phyloP scores from a whole-genome alignment of 64 coral and sea anemone species.

The Montipora cactus region DNA sequence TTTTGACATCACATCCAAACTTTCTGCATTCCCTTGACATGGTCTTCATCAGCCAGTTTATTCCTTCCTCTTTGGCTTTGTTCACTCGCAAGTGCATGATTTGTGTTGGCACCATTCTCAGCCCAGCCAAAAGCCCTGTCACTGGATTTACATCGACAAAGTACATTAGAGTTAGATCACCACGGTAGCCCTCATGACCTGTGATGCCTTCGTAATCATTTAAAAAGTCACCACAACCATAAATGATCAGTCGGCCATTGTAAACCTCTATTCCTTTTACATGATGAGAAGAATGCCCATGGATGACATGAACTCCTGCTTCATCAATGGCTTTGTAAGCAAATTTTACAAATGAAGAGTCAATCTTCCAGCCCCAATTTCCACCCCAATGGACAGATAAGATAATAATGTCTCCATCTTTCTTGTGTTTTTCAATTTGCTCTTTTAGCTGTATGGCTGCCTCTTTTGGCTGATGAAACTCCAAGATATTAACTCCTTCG shows the following conservation, averaged over 20 bases:
- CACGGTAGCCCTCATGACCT: constrained; percentile 68
- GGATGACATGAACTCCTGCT: constrained; percentile 83
- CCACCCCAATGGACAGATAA: constrained; percentile 92
- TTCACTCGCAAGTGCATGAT: constrained; percentile 82
- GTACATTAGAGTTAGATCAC: constrained; percentile 90
- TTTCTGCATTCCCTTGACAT: constrained; percentile 85
- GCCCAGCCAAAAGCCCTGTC: constrained; percentile 59
- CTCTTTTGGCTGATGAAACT: constrained; percentile 59
- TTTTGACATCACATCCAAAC: constrained; percentile 63
- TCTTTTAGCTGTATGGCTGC: constrained; percentile 34
- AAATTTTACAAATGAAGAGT: constrained; percentile 74
- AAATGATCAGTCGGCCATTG: constrained; percentile 83
- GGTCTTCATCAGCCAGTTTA: constrained; percentile 80
- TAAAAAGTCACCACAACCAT: constrained; percentile 93
- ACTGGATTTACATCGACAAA: constrained; percentile 77
- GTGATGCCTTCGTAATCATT: constrained; percentile 93
- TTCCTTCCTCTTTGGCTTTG: constrained; percentile 75
- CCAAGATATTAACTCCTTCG: constrained; percentile 80
- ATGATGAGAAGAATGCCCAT: constrained; percentile 94
- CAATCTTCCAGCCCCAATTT: constrained; percentile 91
- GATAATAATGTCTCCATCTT: constrained; percentile 72
- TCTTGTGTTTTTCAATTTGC: constrained; percentile 58
- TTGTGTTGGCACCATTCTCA: constrained; percentile 87
- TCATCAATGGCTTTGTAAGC: constrained; percentile 90
- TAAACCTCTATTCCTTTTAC: constrained; percentile 89